phyloP scores from a whole-genome alignment of 2,888 invertebrate species.

The Stegophylla sp. region DNA sequence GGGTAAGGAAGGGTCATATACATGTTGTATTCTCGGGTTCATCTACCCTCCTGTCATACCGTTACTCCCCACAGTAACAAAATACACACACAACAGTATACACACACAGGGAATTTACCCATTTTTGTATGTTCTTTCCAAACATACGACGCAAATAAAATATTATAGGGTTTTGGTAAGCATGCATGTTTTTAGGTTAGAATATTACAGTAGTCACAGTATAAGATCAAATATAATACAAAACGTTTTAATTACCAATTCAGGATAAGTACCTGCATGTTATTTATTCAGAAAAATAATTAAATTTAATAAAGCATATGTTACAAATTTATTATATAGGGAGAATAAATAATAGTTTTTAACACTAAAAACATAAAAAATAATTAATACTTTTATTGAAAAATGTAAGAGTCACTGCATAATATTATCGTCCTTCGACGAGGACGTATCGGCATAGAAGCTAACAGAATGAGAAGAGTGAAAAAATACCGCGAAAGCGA shows the following conservation, averaged over 20 bases:
- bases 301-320: too few species aligned
- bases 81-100: slow-evolving; percentile 38
- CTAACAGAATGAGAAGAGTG: not conserved
- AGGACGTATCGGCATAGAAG: slow-evolving; percentile 4
- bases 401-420: not conserved
- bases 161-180: not conserved
- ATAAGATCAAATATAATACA: too few species aligned
- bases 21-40: slow-evolving; percentile 18
- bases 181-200: not conserved
- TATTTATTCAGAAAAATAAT: too few species aligned
- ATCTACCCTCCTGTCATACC: slow-evolving; percentile 48
- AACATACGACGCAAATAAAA: slow-evolving; percentile 1
- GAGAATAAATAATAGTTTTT: not conserved
- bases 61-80: slow-evolving; percentile 52
- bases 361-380: not conserved
- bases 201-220: not conserved
- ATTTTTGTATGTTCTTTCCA: not conserved
- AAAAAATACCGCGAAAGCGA: slow-evolving; percentile 48
- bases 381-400: not conserved
- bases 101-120: slow-evolving; percentile 14
- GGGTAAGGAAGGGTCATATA: slow-evolving; percentile 35
- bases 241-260: too few species aligned
- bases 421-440: not conserved
- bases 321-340: too few species aligned
- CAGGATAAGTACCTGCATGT: too few species aligned